A percentile compares a stretch with the other conserved stretches of the same genome.
Evolutionary conservation across 1,140 invertebrate genomes (phyloP).

Genomic region (Aphidius ervi): DNA sequence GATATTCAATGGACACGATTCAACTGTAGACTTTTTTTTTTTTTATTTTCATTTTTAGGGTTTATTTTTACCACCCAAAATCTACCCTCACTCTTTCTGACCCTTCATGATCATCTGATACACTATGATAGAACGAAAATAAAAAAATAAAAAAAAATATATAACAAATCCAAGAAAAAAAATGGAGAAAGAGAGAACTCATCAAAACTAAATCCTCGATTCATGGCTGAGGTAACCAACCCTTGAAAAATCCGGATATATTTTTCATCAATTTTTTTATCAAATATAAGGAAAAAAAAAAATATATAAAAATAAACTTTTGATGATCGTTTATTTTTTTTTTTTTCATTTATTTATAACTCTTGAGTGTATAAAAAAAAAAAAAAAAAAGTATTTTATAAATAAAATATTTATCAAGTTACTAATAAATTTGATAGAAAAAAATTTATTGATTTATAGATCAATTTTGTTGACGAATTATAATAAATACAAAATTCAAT

Average conservation of each 20-base stretch:
- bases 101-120: not conserved
- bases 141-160: conserved; percentile 17
- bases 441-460: too few species aligned
- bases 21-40: conserved; percentile 37
- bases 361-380: not conserved
- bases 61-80: not conserved
- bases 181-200: conserved; percentile 28
- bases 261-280: conserved; percentile 36
- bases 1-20: conserved; percentile 42
- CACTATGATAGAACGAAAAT: not conserved
- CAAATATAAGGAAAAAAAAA: too few species aligned
- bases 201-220: conserved; percentile 44
- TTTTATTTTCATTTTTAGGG: not conserved
- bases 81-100: not conserved
- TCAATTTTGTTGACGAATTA: too few species aligned
- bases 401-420: not conserved
- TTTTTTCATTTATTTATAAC: not conserved
- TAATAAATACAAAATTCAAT: too few species aligned
- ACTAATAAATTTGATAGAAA: too few species aligned
- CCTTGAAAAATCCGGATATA: conserved; percentile 42
- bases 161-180: conserved; percentile 13
- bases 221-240: conserved; percentile 26
- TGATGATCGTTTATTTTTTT: too few species aligned
- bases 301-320: too few species aligned
- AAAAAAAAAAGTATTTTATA: not conserved